Evolutionary conservation across 2,113 vertebrate genomes (phyloP), one percentile per base, ranked within the genome.

Genomic region (Dendrocopos noguchii): DNA sequence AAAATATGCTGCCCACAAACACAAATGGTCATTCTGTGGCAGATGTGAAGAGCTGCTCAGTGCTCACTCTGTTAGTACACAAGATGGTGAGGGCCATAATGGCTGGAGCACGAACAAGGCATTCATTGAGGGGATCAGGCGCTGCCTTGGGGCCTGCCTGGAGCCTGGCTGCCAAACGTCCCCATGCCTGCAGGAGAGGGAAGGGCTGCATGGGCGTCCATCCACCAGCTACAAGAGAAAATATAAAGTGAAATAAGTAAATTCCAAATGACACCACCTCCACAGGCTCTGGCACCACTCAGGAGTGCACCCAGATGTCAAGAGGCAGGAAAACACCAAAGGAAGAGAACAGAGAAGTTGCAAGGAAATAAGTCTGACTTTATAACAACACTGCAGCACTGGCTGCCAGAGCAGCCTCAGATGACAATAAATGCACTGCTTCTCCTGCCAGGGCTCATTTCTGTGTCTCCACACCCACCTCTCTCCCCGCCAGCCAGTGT

Each of bases 351-450:
- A 29, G 79, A 93, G 67, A 52, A 60, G 52, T 80, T 96, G 57
- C 1, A 11, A 96, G 87, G 91, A 94, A 96, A 91, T 29, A 42
- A 84, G 42, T 12, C 33, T 57, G 82, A 92, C 42, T 88, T 95
- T 80, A 95, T 9, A 57, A 47, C 63, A 24, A 65, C 93, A 72
- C 73, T 72, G 82, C 80, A 84, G 65, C 46, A 42, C 70, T 56
- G 0, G 2, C 87, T 88, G 72, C 61, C 72, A 79, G 77, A 90
- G 63, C 63, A 13, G 67, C 50, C 64, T 74, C 34, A 7, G 27
- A 76, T 59, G 33, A 97, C 93, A 98, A 91, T 89, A 84, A 94
- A 84, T 2, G 31, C 72, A 34, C 87, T 88, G 87, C 83, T 93
- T 91, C 18, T 71, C 74, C 57, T 91, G 77, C 76, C 92, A 91